Conservation (phyloP, 2,888 invertebrate species). For the Heliconius aoede region DNA sequence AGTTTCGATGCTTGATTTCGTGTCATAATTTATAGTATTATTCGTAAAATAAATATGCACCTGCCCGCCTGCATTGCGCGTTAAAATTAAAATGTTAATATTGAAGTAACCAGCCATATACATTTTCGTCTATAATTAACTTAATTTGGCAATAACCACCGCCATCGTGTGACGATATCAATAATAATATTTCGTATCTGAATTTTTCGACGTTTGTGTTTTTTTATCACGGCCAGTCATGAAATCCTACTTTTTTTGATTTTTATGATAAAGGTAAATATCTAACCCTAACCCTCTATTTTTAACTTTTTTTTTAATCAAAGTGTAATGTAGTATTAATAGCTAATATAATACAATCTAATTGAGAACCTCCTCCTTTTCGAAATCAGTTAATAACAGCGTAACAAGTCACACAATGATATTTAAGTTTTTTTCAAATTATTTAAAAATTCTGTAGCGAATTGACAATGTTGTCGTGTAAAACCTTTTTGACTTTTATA, state of each 20-base stretch:
- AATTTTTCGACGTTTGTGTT: neutral
- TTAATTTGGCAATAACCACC: conserved; percentile 4
- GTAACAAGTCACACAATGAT: neutral
- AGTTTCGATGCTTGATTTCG: conserved; percentile 17
- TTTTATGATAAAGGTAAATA: too few relatives aligned
- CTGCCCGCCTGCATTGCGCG: neutral
- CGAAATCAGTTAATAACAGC: neutral
- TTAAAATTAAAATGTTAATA: conserved; percentile 12
- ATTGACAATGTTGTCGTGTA: neutral
- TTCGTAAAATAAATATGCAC: conserved; percentile 10
- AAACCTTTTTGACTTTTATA: neutral
- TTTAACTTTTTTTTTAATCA: too few relatives aligned
- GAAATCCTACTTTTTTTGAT: neutral
- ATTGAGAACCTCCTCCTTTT: too few relatives aligned
- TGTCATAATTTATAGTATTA: conserved; percentile 25
- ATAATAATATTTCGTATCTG: neutral
- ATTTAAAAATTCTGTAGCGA: neutral
- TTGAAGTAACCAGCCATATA: neutral
- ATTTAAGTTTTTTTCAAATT: neutral
- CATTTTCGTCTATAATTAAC: conserved; percentile 6
- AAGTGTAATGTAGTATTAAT: too few relatives aligned
- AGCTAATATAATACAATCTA: neutral
- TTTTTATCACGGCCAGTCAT: neutral
- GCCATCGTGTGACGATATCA: neutral
- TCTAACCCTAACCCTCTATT: too few relatives aligned